Evolutionary conservation across 2,797 vertebrate genomes (phyloP), one percentile per base, ranked within the genome.

Genomic region (Sebastes matsubarae): DNA sequence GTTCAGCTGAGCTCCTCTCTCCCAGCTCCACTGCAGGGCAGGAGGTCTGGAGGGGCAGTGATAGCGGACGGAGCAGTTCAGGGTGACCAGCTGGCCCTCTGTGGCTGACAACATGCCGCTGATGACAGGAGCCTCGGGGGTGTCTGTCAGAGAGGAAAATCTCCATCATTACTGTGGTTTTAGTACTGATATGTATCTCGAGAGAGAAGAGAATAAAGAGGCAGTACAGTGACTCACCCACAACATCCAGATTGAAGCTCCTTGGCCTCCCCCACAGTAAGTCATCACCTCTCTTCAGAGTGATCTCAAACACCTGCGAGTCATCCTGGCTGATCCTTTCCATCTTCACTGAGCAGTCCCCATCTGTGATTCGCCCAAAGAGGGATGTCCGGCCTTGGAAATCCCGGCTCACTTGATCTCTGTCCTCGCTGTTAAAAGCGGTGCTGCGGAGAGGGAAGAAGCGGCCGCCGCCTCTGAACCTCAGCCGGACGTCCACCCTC

Each of bases 271-370:
- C 92, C 92, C 95, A 96, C 6, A 84, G 67, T 13, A 72, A 72
- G 4, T 93, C 91, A 2, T 79, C 92, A 0, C 38, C 75, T 30
- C 74, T 91, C 83, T 94, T 96, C 60, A 97, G 86, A 73, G 94
- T 69, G 1, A 96, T 72, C 50, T 96, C 94, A 68, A 95, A 96
- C 16, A 20, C 13, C 58, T 63, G 79, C 0, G 92, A 77, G 63
- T 97, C 96, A 5, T 90, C 75, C 9, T 5, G 74, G 2, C 61
- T 89, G 67, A 96, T 76, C 10, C 73, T 72, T 18, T 89, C 85
- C 1, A 97, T 90, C 88, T 79, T 94, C 83, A 97, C 68, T 0
- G 96, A 96, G 74, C 96, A 97, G 90, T 97, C 95, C 18, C 96
- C 96, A 2, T 85, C 71, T 22, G 78, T 34, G 0, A 87, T 67